Evolutionary conservation across 2,113 vertebrate genomes (phyloP), one percentile per base, ranked within the genome.

Genomic region (Octodon degus): DNA sequence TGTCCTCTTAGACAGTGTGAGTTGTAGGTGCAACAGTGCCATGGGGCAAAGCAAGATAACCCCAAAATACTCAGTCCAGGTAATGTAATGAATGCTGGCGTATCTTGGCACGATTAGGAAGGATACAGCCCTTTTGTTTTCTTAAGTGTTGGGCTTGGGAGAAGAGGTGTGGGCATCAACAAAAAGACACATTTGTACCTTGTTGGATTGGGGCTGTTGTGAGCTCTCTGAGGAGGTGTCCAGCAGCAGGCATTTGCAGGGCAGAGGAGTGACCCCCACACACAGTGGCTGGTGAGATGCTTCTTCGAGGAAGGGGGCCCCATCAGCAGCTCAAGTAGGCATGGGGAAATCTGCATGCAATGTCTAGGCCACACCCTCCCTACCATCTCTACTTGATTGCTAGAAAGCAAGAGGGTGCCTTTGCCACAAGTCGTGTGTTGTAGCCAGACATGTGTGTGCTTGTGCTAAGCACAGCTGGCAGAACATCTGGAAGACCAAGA

Each of bases 351-450:
- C 67, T 43, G 24, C 40, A 20, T 43, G 6, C 58, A 91, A 27
- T 97, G 99, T 99, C 99, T 99, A 95, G 98, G 99, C 98, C 99
- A 98, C 90, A 98, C 55, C 97, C 99, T 99, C 77, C 98, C 98
- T 83, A 99, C 55, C 98, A 97, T 89, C 98, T 98, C 68, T 99
- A 99, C 95, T 98, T 99, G 92, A 93, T 97, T 83, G 97, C 97
- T 32, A 97, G 63, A 97, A 98, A 40, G 97, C 94, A 8, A 86
- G 97, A 84, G 97, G 97, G 89, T 99, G 99, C 87, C 96, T 86
- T 90, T 96, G 89, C 90, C 12, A 40, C 40, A 14, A 98, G 97
- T 53, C 98, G 74, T 58, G 96, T 16, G 14, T 37, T 96, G 95
- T 98, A 99, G 79, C 98, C 97, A 58, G 99, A 99, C 94, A 98